Base-by-base conservation (phyloP, 2,888 invertebrate species). In the Nymphalis polychloros region DNA sequence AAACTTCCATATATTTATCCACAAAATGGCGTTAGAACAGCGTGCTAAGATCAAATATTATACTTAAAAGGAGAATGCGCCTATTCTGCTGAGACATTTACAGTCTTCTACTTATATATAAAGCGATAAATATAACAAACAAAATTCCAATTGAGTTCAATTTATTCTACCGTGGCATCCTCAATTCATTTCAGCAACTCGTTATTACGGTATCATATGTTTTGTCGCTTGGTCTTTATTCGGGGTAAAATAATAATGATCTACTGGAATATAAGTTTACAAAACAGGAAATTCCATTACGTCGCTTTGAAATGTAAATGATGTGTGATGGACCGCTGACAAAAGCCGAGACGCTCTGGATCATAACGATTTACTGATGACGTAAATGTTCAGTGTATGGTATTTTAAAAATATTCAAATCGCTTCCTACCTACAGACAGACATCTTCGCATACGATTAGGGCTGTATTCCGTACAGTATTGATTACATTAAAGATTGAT, bases 241-340 rank as follows among this genome's bases (percentile, higher is more conserved):
- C 27, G 19, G 57, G 19, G 19, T 57, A 57, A 57, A 57, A 57
- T 57, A 57, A 55, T 27, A 55, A 16, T 23, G 23, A 31, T 50
- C 4, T 35, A n/a, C 27, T 55, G 23, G 17, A 53, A 50, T 50
- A 31, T 27, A 48, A 20, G 48, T 49, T 50, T 50, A 50, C 59
- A 59, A 59, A 50, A 59, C 64, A 59, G 47, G 47, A 8, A 48
- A 20, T 57, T 20, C 16, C 48, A 59, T 61, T 66, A 46, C 47
- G 55, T 46, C 7, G 48, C 57, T 67, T 67, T 62, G 67, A 67
- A 62, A 67, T 67, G 67, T 50, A 67, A 67, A 67, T 67, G 55
- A 23, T 57, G 49, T 67, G 57, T 49, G 62, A 62, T 57, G 67
- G 62, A 41, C 66, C 53, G 60, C 59, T 46, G 59, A 60, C 60